Evolutionary conservation across 2,888 invertebrate species (phyloP).

Genomic region (Sepioteuthis lessoniana): DNA sequence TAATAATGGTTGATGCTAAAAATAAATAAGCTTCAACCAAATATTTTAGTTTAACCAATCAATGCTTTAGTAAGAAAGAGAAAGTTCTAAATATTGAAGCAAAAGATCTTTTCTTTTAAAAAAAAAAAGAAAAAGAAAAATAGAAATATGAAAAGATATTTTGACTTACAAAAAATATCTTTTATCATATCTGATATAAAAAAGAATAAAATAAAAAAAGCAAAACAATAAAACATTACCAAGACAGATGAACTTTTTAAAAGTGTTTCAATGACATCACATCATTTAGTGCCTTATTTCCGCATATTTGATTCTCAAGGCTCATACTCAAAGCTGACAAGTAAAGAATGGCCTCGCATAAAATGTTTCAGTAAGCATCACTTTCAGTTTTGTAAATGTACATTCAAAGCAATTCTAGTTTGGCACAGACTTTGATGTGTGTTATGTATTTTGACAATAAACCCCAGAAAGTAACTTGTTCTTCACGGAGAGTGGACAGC

Average conservation of each 20-base stretch:
- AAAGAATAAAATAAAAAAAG: neutral
- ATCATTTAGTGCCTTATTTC: neutral
- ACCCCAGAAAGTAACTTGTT: neutral
- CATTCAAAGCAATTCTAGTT: neutral
- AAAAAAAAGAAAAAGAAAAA: neutral
- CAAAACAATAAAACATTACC: neutral
- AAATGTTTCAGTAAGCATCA: neutral
- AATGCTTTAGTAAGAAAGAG: no score
- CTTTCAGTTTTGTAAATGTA: neutral
- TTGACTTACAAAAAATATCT: neutral
- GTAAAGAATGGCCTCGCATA: neutral
- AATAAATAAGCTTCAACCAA: no score
- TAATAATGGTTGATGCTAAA: no score
- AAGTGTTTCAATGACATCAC: neutral
- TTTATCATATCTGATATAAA: no score
- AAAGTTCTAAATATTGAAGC: no score
- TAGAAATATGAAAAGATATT: neutral
- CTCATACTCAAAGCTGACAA: neutral
- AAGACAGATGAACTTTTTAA: neutral
- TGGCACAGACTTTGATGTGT: neutral
- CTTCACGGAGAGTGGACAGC: neutral
- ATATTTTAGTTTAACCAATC: no score
- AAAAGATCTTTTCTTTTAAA: no score
- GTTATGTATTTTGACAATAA: constrained; percentile 20
- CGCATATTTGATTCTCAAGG: neutral